Evolutionary conservation across 2,888 invertebrate species (phyloP).

Genomic region (Cephus nigrinus): DNA sequence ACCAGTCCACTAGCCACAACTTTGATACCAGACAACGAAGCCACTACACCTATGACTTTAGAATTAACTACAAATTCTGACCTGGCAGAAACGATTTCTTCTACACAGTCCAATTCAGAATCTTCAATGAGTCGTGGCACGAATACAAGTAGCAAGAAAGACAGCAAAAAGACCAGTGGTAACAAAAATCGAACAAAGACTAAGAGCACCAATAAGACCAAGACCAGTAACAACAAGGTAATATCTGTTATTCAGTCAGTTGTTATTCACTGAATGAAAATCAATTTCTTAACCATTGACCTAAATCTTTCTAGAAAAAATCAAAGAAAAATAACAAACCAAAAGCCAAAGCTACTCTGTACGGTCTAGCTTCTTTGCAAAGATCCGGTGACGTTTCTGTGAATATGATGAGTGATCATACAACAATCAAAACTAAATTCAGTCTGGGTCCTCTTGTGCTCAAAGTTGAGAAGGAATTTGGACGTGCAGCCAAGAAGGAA

Average conservation of each 20-base stretch:
- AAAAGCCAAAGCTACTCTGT: constrained; percentile 82
- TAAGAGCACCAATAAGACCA: constrained; percentile 37
- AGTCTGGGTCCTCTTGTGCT: constrained; percentile 82
- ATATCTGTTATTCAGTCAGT: constrained; percentile 29
- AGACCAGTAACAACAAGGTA: constrained; percentile 45
- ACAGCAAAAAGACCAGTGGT: constrained; percentile 56
- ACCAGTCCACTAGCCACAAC: too few species aligned
- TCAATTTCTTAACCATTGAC: constrained; percentile 9
- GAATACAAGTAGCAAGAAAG: constrained; percentile 20
- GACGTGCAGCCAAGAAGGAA: constrained; percentile 82
- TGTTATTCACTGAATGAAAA: constrained; percentile 33
- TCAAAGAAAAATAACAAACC: constrained; percentile 70
- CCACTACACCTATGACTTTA: too few species aligned
- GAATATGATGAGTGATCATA: constrained; percentile 82
- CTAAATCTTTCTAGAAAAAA: constrained; percentile 50
- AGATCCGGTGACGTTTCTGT: constrained; percentile 85
- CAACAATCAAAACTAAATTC: constrained; percentile 86
- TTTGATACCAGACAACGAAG: too few species aligned
- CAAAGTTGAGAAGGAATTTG: constrained; percentile 84
- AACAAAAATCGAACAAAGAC: constrained; percentile 48
- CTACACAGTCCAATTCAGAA: not conserved
- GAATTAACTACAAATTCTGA: too few species aligned
- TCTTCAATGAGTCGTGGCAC: constrained; percentile 10
- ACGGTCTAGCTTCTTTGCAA: constrained; percentile 82
- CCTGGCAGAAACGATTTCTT: not conserved